Percentiles rank a stretch among this genome's conserved stretches.
Conservation (phyloP, 2,888 invertebrate species). For the Cylindroiulus punctatus region DNA sequence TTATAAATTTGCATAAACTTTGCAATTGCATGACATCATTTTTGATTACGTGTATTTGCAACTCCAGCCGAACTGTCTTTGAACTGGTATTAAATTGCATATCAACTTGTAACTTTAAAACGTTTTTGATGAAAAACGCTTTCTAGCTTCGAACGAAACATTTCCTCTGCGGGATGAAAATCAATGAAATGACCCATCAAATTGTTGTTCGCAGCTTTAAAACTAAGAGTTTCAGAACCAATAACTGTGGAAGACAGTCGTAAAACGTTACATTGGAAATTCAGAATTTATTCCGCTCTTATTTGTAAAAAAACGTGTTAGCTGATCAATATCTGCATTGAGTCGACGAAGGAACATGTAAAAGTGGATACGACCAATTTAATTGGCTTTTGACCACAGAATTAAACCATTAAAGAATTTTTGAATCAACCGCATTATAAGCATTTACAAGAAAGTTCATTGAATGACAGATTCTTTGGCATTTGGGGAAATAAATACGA, state of each 20-base stretch:
- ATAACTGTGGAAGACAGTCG: not conserved
- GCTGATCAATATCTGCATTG: not conserved
- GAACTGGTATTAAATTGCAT: no score
- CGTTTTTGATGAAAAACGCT: not conserved
- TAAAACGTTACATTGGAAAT: conserved; percentile 23
- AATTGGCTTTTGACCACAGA: not conserved
- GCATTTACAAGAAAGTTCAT: conserved; percentile 34
- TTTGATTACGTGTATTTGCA: no score
- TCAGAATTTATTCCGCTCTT: not conserved
- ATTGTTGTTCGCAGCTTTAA: not conserved
- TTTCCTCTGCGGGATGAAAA: not conserved
- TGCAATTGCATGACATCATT: no score
- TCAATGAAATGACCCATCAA: not conserved
- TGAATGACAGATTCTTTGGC: conserved; percentile 8
- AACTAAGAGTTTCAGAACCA: not conserved
- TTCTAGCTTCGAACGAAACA: not conserved
- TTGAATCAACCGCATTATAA: conserved; percentile 34
- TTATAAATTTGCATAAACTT: no score
- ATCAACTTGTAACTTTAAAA: no score
- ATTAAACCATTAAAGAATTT: not conserved
- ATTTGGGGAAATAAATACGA: not conserved
- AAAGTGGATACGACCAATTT: conserved; percentile 7
- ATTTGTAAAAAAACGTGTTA: conserved; percentile 23
- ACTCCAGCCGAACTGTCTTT: no score
- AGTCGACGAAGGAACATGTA: not conserved